Conservation (phyloP, 2,888 invertebrate genomes). For the Sinelater perroti region DNA sequence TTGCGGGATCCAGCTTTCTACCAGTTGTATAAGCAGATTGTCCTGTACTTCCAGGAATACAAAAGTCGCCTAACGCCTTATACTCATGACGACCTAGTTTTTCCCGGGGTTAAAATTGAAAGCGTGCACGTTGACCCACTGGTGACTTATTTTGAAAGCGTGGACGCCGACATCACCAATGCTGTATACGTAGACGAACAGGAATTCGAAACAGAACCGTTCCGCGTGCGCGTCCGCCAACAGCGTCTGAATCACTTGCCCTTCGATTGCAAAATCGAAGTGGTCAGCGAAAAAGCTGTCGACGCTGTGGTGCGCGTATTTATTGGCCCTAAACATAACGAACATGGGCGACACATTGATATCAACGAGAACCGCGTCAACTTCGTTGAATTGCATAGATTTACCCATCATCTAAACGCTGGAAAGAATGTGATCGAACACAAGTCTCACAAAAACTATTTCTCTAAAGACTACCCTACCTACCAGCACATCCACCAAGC, state of each 20-base stretch:
- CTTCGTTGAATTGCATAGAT: constrained; percentile 69
- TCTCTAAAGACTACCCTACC: constrained; percentile 67
- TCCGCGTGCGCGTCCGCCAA: constrained; percentile 69
- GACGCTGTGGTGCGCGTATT: constrained; percentile 71
- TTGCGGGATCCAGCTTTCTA: constrained; percentile 77
- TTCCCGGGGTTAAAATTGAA: constrained; percentile 70
- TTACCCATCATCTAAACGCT: constrained; percentile 67
- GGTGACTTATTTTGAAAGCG: constrained; percentile 74
- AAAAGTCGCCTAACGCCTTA: constrained; percentile 68
- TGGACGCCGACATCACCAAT: constrained; percentile 69
- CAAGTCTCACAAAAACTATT: constrained; percentile 71
- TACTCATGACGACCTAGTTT: constrained; percentile 67
- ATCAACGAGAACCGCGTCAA: constrained; percentile 68
- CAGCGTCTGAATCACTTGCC: constrained; percentile 75
- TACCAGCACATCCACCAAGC: too few species aligned
- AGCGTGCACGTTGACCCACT: constrained; percentile 72
- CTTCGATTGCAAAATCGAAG: constrained; percentile 68
- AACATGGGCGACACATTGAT: constrained; percentile 63
- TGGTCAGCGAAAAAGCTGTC: constrained; percentile 67
- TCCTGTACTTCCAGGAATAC: constrained; percentile 68
- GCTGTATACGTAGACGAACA: constrained; percentile 63
- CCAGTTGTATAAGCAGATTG: constrained; percentile 70
- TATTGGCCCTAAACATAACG: constrained; percentile 75
- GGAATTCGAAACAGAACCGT: constrained; percentile 60
- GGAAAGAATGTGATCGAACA: constrained; percentile 76